phyloP scores from a whole-genome alignment of 2,797 vertebrate genomes.

The Acridotheres tristis region DNA sequence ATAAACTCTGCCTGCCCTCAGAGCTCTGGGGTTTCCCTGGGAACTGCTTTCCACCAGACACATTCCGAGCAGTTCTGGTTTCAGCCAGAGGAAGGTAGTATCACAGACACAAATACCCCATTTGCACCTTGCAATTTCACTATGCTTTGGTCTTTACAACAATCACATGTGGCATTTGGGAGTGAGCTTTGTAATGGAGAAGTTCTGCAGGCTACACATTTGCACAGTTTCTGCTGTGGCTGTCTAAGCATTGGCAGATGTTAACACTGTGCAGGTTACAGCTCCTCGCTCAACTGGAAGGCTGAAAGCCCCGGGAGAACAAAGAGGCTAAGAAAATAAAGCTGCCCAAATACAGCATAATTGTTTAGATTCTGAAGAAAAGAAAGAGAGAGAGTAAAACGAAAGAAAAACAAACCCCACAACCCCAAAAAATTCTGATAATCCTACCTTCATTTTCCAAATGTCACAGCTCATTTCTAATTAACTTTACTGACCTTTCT shows the following conservation, averaged over 20 bases:
- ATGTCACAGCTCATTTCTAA: not conserved
- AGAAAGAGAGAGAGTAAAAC: not conserved
- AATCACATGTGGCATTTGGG: accelerated
- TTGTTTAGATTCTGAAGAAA: not conserved
- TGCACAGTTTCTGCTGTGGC: not conserved
- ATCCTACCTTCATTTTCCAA: not conserved
- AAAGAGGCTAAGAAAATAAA: not conserved
- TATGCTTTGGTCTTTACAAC: not conserved
- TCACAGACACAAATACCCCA: not conserved
- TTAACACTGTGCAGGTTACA: not conserved
- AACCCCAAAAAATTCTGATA: not conserved
- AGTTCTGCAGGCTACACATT: not conserved
- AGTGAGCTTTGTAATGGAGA: not conserved
- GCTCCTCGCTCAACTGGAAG: not conserved
- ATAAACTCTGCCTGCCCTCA: not conserved
- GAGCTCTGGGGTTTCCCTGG: not conserved
- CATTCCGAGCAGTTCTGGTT: not conserved
- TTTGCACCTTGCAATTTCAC: not conserved
- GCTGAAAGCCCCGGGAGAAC: not conserved
- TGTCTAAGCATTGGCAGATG: not conserved
- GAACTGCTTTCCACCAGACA: not conserved
- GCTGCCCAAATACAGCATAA: not conserved
- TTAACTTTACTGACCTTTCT: not conserved
- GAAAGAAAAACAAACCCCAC: not conserved
- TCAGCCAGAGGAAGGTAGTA: not conserved